phyloP scores from a whole-genome alignment of 2,888 invertebrate species.

The Cephus nigrinus region DNA sequence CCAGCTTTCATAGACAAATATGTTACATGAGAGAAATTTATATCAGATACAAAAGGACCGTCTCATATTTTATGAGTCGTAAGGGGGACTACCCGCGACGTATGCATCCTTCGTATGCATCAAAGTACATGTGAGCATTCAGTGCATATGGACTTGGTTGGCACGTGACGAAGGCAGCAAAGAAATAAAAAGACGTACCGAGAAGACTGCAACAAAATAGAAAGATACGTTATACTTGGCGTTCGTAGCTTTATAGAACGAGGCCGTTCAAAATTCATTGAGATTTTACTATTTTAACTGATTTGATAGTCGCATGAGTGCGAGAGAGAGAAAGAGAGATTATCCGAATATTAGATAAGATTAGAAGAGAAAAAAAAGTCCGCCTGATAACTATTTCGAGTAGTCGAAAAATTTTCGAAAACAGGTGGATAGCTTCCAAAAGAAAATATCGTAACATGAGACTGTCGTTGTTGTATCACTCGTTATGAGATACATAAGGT shows the following conservation, averaged over 20 bases:
- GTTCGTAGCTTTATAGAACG: not conserved
- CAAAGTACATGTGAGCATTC: not conserved
- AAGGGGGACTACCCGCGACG: conserved; percentile 4
- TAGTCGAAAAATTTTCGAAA: conserved; percentile 10
- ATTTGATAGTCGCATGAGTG: not conserved
- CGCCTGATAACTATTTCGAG: conserved; percentile 12
- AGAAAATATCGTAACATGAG: conserved; percentile 10
- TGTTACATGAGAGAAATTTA: conserved; percentile 12
- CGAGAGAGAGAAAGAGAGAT: not conserved
- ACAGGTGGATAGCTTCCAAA: not conserved
- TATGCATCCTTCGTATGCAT: not conserved
- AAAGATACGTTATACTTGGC: not conserved
- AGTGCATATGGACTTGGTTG: not conserved
- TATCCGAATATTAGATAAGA: conserved; percentile 10
- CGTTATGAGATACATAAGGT: conserved; percentile 14
- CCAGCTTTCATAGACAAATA: conserved; percentile 7
- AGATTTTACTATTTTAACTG: not conserved
- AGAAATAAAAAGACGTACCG: not conserved
- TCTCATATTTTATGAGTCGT: conserved; percentile 16
- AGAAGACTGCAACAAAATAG: not conserved
- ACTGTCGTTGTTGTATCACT: conserved; percentile 1
- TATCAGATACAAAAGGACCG: conserved; percentile 16
- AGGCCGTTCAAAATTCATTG: not conserved
- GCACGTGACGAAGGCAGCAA: not conserved
- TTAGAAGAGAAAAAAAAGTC: conserved; percentile 6